These are phyloP conservation scores for Ascaphus truei DNA, from an alignment of 2,113 vertebrate genomes.

Conservation along the genomic window DNA sequence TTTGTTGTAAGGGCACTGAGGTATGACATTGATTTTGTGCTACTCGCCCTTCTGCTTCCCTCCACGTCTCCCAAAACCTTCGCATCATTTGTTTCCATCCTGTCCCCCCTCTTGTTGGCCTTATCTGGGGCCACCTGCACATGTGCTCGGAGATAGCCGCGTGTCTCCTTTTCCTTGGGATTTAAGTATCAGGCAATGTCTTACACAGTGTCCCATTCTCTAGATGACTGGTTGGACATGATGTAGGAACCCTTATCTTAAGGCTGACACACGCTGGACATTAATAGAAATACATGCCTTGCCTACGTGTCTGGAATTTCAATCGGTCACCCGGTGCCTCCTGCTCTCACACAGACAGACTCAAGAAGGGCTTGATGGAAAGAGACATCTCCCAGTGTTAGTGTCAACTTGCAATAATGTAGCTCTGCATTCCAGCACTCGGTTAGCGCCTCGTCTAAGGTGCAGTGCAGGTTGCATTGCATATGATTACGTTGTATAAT, in stretches of 20 bases:
- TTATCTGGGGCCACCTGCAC: slow-evolving; percentile 40
- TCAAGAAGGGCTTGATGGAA: not conserved
- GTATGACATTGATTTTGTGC: slow-evolving; percentile 30
- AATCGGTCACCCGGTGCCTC: slow-evolving; percentile 52
- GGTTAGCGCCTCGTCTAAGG: too few relatives aligned
- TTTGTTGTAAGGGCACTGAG: not conserved
- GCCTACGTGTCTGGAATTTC: slow-evolving; percentile 72
- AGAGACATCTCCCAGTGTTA: not conserved
- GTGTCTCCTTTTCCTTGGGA: slow-evolving; percentile 52
- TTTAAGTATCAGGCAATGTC: slow-evolving; percentile 76
- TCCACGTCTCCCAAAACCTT: not conserved
- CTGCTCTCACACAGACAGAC: not conserved
- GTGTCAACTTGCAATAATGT: not conserved
- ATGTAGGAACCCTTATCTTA: slow-evolving; percentile 80
- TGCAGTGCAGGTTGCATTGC: too few relatives aligned
- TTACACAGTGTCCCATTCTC: slow-evolving; percentile 68
- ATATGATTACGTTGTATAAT: too few relatives aligned
- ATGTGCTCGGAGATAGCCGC: slow-evolving; percentile 25
- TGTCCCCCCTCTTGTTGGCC: not conserved
- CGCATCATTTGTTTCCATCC: not conserved
- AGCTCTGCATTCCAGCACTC: not conserved
- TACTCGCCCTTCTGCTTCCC: slow-evolving; percentile 15
- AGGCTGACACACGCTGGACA: slow-evolving; percentile 77
- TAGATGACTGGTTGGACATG: slow-evolving; percentile 68
- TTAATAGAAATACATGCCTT: slow-evolving; percentile 82